These are phyloP conservation scores for Brachyhypopomus occidentalis DNA, from an alignment of 2,113 vertebrate species.

Conservation along the genomic window DNA sequence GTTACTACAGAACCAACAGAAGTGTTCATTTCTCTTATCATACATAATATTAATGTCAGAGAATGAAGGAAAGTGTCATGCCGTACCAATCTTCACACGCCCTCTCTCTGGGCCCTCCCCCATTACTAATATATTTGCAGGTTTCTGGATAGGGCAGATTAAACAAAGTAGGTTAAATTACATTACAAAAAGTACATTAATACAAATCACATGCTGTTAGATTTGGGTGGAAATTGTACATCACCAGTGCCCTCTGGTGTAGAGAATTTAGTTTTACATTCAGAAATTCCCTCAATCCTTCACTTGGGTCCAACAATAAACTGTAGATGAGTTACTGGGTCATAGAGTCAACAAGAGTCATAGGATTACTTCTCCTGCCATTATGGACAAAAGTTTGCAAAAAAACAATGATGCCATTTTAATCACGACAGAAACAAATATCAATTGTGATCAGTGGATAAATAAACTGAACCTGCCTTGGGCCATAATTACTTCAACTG, in stretches of 20 bases:
- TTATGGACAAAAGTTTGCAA: too few relatives aligned
- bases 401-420: too few relatives aligned
- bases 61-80: slow-evolving; percentile 56
- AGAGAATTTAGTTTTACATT: background rate
- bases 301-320: background rate
- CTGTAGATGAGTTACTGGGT: too few relatives aligned
- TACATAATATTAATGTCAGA: background rate
- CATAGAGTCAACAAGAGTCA: too few relatives aligned
- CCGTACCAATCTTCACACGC: slow-evolving; percentile 99
- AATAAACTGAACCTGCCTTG: too few relatives aligned
- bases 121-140: slow-evolving; percentile 99
- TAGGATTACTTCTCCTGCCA: too few relatives aligned
- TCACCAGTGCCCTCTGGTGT: background rate
- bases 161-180: slow-evolving; percentile 7
- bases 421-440: too few relatives aligned
- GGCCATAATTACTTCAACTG: too few relatives aligned
- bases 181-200: background rate
- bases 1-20: background rate
- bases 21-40: background rate
- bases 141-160: slow-evolving; percentile 84
- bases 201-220: too few relatives aligned
- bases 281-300: background rate
- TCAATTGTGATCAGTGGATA: too few relatives aligned
- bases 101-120: slow-evolving; percentile 99
- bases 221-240: background rate